Percentiles rank a stretch among this genome's conserved stretches.
Conservation (phyloP, 2,888 invertebrate species). For the Hypomecis atomaria region DNA sequence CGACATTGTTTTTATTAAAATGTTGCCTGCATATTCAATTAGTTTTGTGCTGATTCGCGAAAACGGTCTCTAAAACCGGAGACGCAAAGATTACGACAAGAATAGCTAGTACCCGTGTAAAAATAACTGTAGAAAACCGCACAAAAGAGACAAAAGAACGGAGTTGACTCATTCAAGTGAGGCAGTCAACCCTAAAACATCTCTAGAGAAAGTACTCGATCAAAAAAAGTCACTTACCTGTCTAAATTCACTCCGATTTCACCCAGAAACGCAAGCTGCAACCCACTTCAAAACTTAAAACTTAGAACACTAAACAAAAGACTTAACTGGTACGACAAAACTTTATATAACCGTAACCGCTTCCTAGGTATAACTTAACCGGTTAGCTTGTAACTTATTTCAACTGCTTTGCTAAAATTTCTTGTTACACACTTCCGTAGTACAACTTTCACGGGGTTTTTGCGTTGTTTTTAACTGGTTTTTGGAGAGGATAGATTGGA, state of each 20-base stretch:
- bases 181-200: conserved; percentile 37
- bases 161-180: conserved; percentile 30
- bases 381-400: conserved; percentile 48
- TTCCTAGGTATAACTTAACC: conserved; percentile 59
- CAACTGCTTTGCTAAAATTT: conserved; percentile 23
- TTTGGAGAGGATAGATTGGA: conserved; percentile 10
- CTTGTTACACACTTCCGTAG: conserved; percentile 4
- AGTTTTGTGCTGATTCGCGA: conserved; percentile 1
- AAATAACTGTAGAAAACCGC: conserved; percentile 29
- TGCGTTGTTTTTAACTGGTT: conserved; percentile 18
- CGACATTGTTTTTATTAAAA: conserved; percentile 14
- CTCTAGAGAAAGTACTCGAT: conserved; percentile 38
- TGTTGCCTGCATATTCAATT: conserved; percentile 13
- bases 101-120: conserved; percentile 8
- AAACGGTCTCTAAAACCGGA: conserved; percentile 3
- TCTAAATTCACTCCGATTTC: conserved; percentile 35
- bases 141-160: conserved; percentile 24
- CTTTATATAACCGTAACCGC: conserved; percentile 73
- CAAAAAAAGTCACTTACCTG: conserved; percentile 40
- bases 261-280: conserved; percentile 31
- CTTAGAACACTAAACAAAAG: conserved; percentile 67
- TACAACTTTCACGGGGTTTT: conserved; percentile 12
- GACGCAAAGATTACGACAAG: conserved; percentile 11
- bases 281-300: conserved; percentile 40
- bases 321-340: conserved; percentile 39